Evolutionary conservation across 2,113 vertebrate species (phyloP).

Genomic region (Anhinga anhinga): DNA sequence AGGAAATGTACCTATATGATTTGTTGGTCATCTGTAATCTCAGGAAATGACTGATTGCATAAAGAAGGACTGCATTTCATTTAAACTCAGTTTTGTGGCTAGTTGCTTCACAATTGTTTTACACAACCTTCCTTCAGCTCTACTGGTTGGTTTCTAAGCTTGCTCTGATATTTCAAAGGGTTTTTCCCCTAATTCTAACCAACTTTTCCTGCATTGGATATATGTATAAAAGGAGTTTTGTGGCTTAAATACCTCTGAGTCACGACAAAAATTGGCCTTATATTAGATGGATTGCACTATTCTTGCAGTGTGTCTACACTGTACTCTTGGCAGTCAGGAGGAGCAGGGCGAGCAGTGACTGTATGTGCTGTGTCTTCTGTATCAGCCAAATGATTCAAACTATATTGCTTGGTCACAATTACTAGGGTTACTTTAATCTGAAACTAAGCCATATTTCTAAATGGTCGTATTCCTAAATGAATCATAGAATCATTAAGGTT

Average conservation of each 20-base stretch:
- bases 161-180: background rate
- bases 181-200: background rate
- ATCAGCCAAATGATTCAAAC: background rate
- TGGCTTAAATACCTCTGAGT: background rate
- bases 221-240: background rate
- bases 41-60: background rate
- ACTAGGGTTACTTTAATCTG: background rate
- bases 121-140: background rate
- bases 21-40: background rate
- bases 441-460: background rate
- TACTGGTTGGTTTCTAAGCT: background rate
- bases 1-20: background rate
- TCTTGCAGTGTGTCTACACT: background rate
- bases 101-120: background rate
- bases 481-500: background rate
- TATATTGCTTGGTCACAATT: background rate
- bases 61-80: background rate
- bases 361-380: background rate
- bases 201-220: background rate
- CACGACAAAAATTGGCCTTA: background rate
- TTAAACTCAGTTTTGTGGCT: background rate
- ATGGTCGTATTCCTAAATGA: background rate
- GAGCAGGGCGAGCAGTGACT: background rate
- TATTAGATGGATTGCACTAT: background rate
- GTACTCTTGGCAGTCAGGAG: background rate